phyloP scores from a whole-genome alignment of 2,113 vertebrate genomes.

The Cyprinodon tularosa region DNA sequence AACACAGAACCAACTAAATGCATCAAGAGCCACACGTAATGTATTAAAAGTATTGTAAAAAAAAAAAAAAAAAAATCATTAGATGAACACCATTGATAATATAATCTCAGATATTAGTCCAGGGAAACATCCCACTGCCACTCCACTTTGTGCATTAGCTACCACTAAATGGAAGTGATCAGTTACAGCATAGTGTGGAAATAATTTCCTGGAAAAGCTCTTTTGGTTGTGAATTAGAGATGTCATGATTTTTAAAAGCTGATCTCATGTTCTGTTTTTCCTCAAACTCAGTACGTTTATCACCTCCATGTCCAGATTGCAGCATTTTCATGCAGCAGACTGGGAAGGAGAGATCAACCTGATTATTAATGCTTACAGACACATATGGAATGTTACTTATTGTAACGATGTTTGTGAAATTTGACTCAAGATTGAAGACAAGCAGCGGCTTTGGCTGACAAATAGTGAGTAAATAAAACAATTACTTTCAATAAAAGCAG shows the following conservation, averaged over 20 bases:
- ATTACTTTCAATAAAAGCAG: too few relatives aligned
- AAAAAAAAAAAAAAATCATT: neutral
- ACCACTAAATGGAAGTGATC: constrained; percentile 48
- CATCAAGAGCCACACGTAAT: neutral
- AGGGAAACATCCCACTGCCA: constrained; percentile 36
- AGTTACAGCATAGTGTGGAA: constrained; percentile 39
- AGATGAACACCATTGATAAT: constrained; percentile 31
- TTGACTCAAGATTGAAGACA: too few relatives aligned
- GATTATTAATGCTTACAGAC: too few relatives aligned
- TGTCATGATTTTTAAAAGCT: constrained; percentile 39
- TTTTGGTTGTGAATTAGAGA: constrained; percentile 33
- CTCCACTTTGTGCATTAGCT: constrained; percentile 46
- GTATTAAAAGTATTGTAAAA: neutral
- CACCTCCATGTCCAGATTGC: neutral
- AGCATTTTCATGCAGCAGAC: too few relatives aligned
- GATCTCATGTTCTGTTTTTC: constrained; percentile 22
- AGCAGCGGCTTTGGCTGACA: too few relatives aligned
- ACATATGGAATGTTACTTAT: too few relatives aligned
- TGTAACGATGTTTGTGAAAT: too few relatives aligned
- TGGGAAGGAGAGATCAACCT: too few relatives aligned
- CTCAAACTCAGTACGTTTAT: neutral
- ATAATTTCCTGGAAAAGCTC: constrained; percentile 49
- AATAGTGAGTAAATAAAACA: too few relatives aligned
- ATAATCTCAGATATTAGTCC: constrained; percentile 21
- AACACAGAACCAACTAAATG: neutral